These are phyloP conservation scores for Melanotaenia boesemani DNA, from an alignment of 2,797 vertebrate species.

Conservation along the genomic window DNA sequence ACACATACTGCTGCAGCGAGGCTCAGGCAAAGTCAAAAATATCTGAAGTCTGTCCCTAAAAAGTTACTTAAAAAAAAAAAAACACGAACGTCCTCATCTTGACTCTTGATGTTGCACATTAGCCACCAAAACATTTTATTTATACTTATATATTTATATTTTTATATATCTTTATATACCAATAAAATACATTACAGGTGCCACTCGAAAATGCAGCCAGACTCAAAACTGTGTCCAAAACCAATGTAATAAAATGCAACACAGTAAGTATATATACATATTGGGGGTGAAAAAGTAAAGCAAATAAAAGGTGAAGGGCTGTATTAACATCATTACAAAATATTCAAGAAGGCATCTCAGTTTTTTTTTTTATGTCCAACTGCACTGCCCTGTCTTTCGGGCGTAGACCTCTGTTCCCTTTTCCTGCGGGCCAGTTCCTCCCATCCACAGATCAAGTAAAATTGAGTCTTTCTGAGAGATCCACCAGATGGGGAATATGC, in stretches of 20 bases:
- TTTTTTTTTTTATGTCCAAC: slow-evolving; percentile 70
- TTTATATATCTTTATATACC: slow-evolving; percentile 74
- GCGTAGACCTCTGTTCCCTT: slow-evolving; percentile 69
- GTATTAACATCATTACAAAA: slow-evolving; percentile 99
- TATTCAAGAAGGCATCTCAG: slow-evolving; percentile 96
- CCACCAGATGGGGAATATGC: slow-evolving; percentile 57
- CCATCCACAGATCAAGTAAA: slow-evolving; percentile 58
- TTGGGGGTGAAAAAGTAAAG: slow-evolving; percentile 58
- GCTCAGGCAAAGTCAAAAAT: slow-evolving; percentile 59
- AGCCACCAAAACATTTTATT: slow-evolving; percentile 71
- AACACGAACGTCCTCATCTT: slow-evolving; percentile 32
- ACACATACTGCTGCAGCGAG: slow-evolving; percentile 57
- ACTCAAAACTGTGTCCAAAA: slow-evolving; percentile 93
- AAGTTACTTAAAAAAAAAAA: slow-evolving; percentile 6
- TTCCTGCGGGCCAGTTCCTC: slow-evolving; percentile 63
- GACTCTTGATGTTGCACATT: slow-evolving; percentile 63
- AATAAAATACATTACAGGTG: slow-evolving; percentile 94
- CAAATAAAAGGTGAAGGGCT: slow-evolving; percentile 63
- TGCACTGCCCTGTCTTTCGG: slow-evolving; percentile 64
- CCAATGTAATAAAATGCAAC: slow-evolving; percentile 81
- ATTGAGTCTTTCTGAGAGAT: slow-evolving; percentile 56
- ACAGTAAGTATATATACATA: slow-evolving; percentile 91
- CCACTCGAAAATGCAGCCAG: slow-evolving; percentile 92
- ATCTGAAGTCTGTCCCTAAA: slow-evolving; percentile 53
- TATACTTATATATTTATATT: slow-evolving; percentile 75